A percentile compares a stretch with the other conserved stretches of the same genome.
These are phyloP conservation scores for Scylla paramamosain DNA, from an alignment of 1,140 invertebrate species.

Conservation along the genomic window DNA sequence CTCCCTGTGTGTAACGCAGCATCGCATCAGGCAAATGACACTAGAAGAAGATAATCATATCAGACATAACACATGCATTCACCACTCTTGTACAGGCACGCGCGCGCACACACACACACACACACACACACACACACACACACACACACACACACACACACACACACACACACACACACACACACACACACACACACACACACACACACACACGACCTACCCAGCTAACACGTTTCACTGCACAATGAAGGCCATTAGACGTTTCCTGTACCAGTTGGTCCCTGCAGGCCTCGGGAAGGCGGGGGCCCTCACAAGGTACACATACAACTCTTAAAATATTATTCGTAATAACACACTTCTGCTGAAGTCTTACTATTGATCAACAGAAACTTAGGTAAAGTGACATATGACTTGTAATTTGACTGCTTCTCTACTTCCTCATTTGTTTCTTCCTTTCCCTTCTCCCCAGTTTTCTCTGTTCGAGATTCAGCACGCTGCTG, in stretches of 20 bases:
- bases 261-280: background rate
- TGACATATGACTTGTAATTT: background rate
- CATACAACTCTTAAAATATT: background rate
- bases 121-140: no score
- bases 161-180: no score
- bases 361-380: background rate
- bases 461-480: background rate
- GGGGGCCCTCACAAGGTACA: background rate
- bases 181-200: background rate
- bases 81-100: no score
- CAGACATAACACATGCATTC: no score
- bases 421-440: background rate
- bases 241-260: conserved; percentile 11
- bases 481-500: background rate
- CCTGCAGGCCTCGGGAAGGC: background rate
- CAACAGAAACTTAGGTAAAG: background rate
- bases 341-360: background rate
- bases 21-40: no score
- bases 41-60: no score
- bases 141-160: no score
- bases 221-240: background rate
- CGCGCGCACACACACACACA: no score
- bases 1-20: no score
- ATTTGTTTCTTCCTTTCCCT: background rate
- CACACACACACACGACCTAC: background rate